Conservation (phyloP, 2,888 invertebrate genomes). For the Eulithis testata region DNA sequence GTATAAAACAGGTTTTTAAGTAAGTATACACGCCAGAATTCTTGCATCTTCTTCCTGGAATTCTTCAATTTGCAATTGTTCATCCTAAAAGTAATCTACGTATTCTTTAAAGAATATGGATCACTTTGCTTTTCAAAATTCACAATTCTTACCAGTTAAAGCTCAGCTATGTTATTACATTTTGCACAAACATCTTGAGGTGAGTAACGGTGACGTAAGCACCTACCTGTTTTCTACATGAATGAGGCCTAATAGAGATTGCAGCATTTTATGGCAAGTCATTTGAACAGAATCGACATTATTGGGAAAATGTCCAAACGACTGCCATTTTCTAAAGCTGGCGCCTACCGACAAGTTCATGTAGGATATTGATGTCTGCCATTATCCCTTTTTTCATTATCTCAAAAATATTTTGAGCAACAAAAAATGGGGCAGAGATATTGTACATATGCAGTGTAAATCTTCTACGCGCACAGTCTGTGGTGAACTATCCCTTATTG, state of each 20-base stretch:
- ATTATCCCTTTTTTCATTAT: slow-evolving; percentile 31
- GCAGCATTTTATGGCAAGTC: slow-evolving; percentile 27
- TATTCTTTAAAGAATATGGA: too few relatives aligned
- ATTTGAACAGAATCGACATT: slow-evolving; percentile 30
- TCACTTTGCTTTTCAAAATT: too few relatives aligned
- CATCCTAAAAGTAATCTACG: too few relatives aligned
- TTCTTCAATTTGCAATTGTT: too few relatives aligned
- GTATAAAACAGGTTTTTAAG: too few relatives aligned
- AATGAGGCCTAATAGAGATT: slow-evolving; percentile 15
- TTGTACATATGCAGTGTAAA: slow-evolving; percentile 8
- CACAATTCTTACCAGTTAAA: too few relatives aligned
- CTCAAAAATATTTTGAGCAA: slow-evolving; percentile 23
- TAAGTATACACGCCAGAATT: too few relatives aligned
- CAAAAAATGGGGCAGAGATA: slow-evolving; percentile 12
- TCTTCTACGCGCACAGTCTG: not conserved
- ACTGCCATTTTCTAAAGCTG: slow-evolving; percentile 34
- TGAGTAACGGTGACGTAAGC: not conserved
- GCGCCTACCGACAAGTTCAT: slow-evolving; percentile 30
- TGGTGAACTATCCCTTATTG: not conserved
- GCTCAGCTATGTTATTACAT: too few relatives aligned
- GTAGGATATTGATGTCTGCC: slow-evolving; percentile 26
- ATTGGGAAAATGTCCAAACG: slow-evolving; percentile 33
- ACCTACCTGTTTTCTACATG: not conserved
- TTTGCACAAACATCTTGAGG: too few relatives aligned
- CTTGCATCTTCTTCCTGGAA: too few relatives aligned